Conservation (phyloP, 2,888 invertebrate genomes). For the Noctua pronuba region DNA sequence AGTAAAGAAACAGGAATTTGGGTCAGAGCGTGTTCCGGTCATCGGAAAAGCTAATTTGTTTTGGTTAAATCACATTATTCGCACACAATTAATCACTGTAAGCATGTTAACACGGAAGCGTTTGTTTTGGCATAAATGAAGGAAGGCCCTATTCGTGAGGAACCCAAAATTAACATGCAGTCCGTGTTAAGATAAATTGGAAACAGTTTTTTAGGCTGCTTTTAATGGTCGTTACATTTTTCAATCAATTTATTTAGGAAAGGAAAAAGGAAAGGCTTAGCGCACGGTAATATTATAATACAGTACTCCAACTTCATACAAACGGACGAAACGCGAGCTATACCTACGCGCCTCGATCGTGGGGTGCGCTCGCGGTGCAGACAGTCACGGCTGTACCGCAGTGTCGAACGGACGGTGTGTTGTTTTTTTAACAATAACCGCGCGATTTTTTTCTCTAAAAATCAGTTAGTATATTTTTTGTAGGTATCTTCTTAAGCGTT, state of each 20-base stretch:
- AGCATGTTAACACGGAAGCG: conserved; percentile 13
- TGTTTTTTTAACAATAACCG: too few species aligned
- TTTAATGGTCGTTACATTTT: not conserved
- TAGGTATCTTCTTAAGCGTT: too few species aligned
- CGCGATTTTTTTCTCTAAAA: too few species aligned
- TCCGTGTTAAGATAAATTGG: not conserved
- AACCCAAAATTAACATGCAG: not conserved
- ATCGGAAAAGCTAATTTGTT: conserved; percentile 52
- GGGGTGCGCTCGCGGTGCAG: too few species aligned
- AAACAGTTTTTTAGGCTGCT: not conserved
- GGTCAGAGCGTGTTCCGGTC: conserved; percentile 49
- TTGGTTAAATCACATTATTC: conserved; percentile 45
- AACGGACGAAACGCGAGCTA: too few species aligned
- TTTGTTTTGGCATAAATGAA: conserved; percentile 28
- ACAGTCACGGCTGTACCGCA: too few species aligned
- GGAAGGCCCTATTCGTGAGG: not conserved
- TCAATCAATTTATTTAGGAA: not conserved
- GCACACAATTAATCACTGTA: conserved; percentile 39
- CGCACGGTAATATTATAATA: too few species aligned
- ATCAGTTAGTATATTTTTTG: too few species aligned
- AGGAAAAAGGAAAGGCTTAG: too few species aligned
- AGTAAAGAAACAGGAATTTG: conserved; percentile 35
- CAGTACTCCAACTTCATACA: too few species aligned
- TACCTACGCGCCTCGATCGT: too few species aligned
- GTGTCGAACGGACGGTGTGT: too few species aligned